Evolutionary conservation across 2,113 vertebrate species (phyloP), one percentile per base, ranked within the genome.

Genomic region (Spermophilus dauricus): DNA sequence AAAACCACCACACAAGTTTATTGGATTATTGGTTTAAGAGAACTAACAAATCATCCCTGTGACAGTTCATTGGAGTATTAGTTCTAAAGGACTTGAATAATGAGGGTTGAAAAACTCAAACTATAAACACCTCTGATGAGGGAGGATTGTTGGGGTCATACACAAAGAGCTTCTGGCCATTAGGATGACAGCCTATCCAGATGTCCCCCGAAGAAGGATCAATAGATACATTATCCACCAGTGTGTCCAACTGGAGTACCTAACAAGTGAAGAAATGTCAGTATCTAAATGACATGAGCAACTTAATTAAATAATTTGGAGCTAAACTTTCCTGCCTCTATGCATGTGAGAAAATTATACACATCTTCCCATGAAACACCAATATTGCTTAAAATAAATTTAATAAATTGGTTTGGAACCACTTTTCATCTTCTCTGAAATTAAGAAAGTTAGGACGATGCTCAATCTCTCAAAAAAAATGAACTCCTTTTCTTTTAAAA

Each of bases 121-220:
- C 87, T 51, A 83, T 95, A 96, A 77, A 93, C 85, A 99, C 98
- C 99, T 99, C 99, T 91, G 99, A 99, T 16, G 99, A 99, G 37
- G 99, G 98, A 70, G 97, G 99, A 93, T 99, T 98, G n/a, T 99
- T 98, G 2, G 98, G 98, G 97, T 99, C 98, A 1, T 97, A 92
- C 72, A 91, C 12, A 0, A 99, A 7, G 2, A 98, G 0, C 97
- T 99, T 99, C 98, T 98, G 98, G 65, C 76, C 99, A 32, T 99
- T 99, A 28, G 99, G 99, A 95, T 99, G 99, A 97, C 99, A 99
- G 65, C 99, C 99, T 73, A 97, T 26, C 99, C 99, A 99, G 96
- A 99, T 94, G 94, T 99, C 99, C 63, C 99, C 99, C 28, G 99
- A 99, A 70, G 98, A 97, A 88, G 97, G 98, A 70, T 99, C 99